Evolutionary conservation across 2,113 vertebrate genomes (phyloP).

Genomic region (Vimba vimba): DNA sequence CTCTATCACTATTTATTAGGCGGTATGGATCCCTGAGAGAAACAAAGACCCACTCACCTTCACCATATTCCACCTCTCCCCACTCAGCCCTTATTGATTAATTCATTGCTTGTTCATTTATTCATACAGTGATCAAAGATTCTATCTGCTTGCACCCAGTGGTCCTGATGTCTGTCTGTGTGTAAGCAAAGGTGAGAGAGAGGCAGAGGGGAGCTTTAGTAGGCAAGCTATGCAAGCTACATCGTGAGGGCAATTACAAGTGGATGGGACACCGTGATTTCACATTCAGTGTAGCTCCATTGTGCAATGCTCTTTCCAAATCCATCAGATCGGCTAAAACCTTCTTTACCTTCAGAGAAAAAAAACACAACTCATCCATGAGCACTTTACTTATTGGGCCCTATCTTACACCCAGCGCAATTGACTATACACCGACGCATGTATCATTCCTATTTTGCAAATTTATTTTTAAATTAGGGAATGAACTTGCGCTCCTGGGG

Average conservation of each 20-base stretch:
- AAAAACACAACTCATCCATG: no score
- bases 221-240: slow-evolving; percentile 27
- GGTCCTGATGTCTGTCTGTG: slow-evolving; percentile 27
- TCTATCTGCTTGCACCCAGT: slow-evolving; percentile 54
- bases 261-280: slow-evolving; percentile 1
- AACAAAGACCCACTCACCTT: slow-evolving; percentile 59
- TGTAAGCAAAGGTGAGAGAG: slow-evolving; percentile 22
- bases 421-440: no score
- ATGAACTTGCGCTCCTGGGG: no score
- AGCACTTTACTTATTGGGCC: background rate
- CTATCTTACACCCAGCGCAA: no score
- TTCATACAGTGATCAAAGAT: slow-evolving; percentile 72
- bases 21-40: slow-evolving; percentile 44
- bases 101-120: slow-evolving; percentile 68
- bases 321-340: slow-evolving; percentile 4
- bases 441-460: no score
- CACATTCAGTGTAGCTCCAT: background rate
- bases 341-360: background rate
- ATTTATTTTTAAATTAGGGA: no score
- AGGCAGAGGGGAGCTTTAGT: background rate
- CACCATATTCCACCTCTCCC: slow-evolving; percentile 56
- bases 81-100: slow-evolving; percentile 69
- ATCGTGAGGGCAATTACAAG: slow-evolving; percentile 27
- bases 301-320: slow-evolving; percentile 4
- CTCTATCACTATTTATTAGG: slow-evolving; percentile 70